Evolutionary conservation across 2,888 invertebrate genomes (phyloP), one percentile per base, ranked within the genome.

Genomic region (Silvanus unidentatus): DNA sequence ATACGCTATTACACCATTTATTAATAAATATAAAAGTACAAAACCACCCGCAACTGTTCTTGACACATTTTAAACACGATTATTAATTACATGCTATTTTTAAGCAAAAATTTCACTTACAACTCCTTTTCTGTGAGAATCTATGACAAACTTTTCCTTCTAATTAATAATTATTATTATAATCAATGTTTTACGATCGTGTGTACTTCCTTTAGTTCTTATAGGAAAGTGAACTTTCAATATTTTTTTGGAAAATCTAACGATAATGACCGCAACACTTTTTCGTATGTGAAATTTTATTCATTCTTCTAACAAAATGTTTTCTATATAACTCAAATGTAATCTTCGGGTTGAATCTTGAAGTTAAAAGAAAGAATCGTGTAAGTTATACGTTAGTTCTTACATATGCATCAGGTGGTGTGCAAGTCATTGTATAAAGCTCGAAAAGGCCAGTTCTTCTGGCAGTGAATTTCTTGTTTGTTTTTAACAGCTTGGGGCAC

Each of bases 21-120:
- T 45, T 49, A 41, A 40, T 40, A 15, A 4, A 15, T 16, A 44
- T 44, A 44, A 44, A 48, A 44, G 32, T 37, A 14, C 37, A 43
- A 41, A 39, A 22, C 43, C 47, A 44, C 47, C 47, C 47, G 47
- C 43, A 43, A 40, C 40, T 32, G 41, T 43, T 41, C 44, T 47
- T 46, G 46, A 40, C 43, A 40, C 14, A 40, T 38, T 15, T 38
- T 15, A 38, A n/a, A 22, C 22, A 8, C 22, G 8, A 22, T 22
- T 22, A n/a, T n/a, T n/a, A n/a, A n/a, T n/a, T n/a, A n/a, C n/a
- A n/a, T n/a, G n/a, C n/a, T n/a, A n/a, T n/a, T n/a, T n/a, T n/a
- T n/a, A n/a, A n/a, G n/a, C 3, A 6, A 9, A 16, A 12, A 16
- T 12, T 37, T 37, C 37, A 37, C 37, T 5, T 37, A 35, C 15